phyloP scores from a whole-genome alignment of 2,797 vertebrate species.

The Macrochelys suwanniensis region DNA sequence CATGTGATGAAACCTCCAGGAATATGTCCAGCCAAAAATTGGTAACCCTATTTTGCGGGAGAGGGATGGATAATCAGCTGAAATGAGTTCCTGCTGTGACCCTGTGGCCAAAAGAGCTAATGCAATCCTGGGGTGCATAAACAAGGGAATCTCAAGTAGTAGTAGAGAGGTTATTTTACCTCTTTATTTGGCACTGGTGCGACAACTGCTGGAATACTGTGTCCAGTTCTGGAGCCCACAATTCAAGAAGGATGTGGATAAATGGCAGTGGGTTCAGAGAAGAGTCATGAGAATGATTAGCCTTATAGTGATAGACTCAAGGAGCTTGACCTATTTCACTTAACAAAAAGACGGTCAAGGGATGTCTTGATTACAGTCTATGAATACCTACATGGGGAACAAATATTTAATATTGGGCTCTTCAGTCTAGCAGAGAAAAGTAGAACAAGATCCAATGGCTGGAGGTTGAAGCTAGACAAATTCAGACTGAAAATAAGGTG shows the following conservation, averaged over 20 bases:
- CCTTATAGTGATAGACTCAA: not conserved
- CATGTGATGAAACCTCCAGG: not conserved
- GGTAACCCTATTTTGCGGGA: not conserved
- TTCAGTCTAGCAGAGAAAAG: not conserved
- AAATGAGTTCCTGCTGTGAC: not conserved
- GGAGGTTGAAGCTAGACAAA: not conserved
- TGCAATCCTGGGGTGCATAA: not conserved
- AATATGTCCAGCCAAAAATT: not conserved
- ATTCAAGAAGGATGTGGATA: not conserved
- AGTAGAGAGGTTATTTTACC: not conserved
- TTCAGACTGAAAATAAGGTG: not conserved
- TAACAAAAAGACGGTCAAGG: not conserved
- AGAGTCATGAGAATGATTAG: not conserved
- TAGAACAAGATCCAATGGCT: not conserved
- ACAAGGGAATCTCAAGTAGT: not conserved
- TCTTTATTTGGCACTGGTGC: not conserved
- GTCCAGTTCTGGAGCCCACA: not conserved
- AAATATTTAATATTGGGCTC: not conserved
- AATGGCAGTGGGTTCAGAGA: not conserved
- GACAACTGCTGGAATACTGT: not conserved
- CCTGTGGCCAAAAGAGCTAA: not conserved
- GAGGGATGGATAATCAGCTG: not conserved
- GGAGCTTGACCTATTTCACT: not conserved
- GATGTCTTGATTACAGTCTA: not conserved
- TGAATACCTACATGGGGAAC: not conserved